A percentile compares a stretch with the other conserved stretches of the same genome.
These are phyloP conservation scores for Dicyrtomina minuta DNA, from an alignment of 2,888 invertebrate species.

Conservation along the genomic window DNA sequence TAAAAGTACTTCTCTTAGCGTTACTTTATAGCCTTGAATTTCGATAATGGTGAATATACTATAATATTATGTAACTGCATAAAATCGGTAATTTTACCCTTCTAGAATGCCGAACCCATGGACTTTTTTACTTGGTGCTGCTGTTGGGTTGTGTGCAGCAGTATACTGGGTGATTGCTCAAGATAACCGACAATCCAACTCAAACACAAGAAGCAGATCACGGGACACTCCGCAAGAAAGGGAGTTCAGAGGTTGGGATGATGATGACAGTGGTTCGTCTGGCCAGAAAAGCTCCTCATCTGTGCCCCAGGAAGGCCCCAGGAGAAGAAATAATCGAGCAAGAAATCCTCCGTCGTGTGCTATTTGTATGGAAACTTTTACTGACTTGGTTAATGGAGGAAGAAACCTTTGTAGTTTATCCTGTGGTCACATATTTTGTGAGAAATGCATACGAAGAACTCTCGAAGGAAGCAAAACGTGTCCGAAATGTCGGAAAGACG, in stretches of 20 bases:
- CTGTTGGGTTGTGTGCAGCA: background rate
- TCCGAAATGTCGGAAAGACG: background rate
- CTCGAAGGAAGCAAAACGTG: background rate
- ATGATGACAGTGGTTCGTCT: background rate
- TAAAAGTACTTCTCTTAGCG: too few species aligned
- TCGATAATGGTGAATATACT: too few species aligned
- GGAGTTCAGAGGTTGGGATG: background rate
- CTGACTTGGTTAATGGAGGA: background rate
- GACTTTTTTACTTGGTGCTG: background rate
- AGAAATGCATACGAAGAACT: constrained; percentile 2
- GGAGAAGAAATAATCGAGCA: background rate
- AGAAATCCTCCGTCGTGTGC: background rate
- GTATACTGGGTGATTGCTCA: background rate
- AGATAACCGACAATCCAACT: too few species aligned
- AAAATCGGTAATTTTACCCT: too few species aligned
- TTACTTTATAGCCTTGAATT: too few species aligned
- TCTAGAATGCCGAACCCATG: constrained; percentile 1
- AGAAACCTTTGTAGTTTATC: background rate
- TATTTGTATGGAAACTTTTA: constrained; percentile 10
- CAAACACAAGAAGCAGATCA: background rate
- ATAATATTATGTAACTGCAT: too few species aligned
- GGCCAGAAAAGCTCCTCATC: background rate
- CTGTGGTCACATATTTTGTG: constrained; percentile 3
- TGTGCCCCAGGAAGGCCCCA: too few species aligned
- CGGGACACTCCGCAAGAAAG: too few species aligned